These are phyloP conservation scores for Acromyrmex charruanus DNA, from an alignment of 1,140 invertebrate species.

Conservation along the genomic window DNA sequence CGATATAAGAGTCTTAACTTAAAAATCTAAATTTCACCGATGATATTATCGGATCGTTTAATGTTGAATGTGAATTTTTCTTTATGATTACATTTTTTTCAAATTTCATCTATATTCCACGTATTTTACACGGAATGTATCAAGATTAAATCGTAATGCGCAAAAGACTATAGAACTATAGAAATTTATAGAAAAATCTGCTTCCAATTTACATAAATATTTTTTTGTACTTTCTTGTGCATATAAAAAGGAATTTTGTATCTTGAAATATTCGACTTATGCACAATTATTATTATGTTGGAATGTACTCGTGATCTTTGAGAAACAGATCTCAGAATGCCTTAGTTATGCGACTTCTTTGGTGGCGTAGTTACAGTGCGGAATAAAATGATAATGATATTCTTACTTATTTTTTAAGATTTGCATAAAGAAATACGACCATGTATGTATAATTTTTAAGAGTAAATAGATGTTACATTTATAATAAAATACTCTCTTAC, in stretches of 20 bases:
- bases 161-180: neutral
- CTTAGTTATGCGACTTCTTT: slow-evolving; percentile 3
- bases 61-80: neutral
- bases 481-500: too few species aligned
- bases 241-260: neutral
- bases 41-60: slow-evolving; percentile 14
- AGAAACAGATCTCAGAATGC: slow-evolving; percentile 41
- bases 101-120: neutral
- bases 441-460: neutral
- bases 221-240: neutral
- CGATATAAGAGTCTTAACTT: slow-evolving; percentile 9
- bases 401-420: neutral
- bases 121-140: neutral
- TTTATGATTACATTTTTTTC: neutral
- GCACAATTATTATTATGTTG: neutral
- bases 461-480: neutral
- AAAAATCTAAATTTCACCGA: slow-evolving; percentile 14
- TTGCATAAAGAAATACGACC: neutral
- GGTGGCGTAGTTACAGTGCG: neutral
- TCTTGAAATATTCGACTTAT: neutral
- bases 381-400: slow-evolving; percentile 9
- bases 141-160: neutral
- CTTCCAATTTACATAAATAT: neutral
- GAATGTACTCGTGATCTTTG: slow-evolving; percentile 38
- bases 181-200: neutral